A percentile compares a stretch with the other conserved stretches of the same genome.
Conservation (phyloP, 2,888 invertebrate species). For the Drosophila meridionalis region DNA sequence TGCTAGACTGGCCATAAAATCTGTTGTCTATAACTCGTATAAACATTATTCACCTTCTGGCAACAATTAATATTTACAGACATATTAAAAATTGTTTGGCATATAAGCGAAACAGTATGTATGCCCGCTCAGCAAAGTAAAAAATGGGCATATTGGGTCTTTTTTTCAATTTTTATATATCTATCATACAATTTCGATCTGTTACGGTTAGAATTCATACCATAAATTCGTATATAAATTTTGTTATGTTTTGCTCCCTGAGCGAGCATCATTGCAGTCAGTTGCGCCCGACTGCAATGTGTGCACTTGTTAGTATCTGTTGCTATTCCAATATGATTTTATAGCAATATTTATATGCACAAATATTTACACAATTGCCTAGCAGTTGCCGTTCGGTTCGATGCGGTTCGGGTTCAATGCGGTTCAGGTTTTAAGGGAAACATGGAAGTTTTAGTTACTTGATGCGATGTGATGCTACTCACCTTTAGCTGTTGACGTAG, state of each 20-base stretch:
- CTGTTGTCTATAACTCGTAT: constrained; percentile 38
- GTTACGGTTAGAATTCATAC: no score
- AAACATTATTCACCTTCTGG: constrained; percentile 53
- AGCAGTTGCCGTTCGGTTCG: constrained; percentile 9
- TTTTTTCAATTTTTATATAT: background rate
- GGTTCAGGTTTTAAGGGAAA: constrained; percentile 12
- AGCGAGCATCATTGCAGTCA: background rate
- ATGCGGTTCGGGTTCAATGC: constrained; percentile 24
- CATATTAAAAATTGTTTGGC: constrained; percentile 25
- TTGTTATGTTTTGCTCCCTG: no score
- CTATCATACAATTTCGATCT: no score
- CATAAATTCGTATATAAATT: background rate
- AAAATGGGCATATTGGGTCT: background rate
- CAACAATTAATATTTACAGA: constrained; percentile 55
- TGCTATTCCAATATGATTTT: constrained; percentile 39
- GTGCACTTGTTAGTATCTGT: constrained; percentile 39
- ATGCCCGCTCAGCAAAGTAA: background rate
- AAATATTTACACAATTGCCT: constrained; percentile 69
- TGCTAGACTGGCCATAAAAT: constrained; percentile 42
- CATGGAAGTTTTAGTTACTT: constrained; percentile 5
- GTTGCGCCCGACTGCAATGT: background rate
- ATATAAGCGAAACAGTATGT: constrained; percentile 32
- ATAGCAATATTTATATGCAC: constrained; percentile 41
- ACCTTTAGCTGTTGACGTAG: constrained; percentile 85
- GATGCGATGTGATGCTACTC: constrained; percentile 47